Evolutionary conservation across 1,140 invertebrate species (phyloP).

Genomic region (Dreissena polymorpha): DNA sequence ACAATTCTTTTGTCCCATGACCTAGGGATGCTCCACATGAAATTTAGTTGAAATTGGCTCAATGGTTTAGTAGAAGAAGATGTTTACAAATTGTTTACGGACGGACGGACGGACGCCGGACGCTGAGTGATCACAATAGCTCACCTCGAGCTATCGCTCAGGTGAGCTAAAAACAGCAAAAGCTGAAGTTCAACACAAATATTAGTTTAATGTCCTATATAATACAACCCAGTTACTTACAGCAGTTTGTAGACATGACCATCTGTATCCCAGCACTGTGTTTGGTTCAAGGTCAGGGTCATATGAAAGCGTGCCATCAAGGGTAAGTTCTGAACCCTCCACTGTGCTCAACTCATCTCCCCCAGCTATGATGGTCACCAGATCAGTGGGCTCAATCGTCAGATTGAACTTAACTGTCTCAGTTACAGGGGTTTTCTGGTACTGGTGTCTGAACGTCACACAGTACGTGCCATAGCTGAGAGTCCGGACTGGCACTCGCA

Average conservation of each 20-base stretch:
- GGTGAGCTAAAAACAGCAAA: no score
- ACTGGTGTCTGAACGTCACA: conserved; percentile 61
- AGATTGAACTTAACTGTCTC: conserved; percentile 57
- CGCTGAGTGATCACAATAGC: no score
- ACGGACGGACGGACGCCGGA: no score
- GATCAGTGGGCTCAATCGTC: conserved; percentile 57
- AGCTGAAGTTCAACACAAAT: no score
- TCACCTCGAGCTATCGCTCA: no score
- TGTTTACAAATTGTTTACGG: no score
- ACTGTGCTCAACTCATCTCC: conserved; percentile 53
- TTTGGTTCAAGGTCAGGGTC: conserved; percentile 63
- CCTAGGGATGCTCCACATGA: no score
- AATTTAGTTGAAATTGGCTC: no score
- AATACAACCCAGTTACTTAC: conserved; percentile 25
- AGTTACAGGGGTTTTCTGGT: conserved; percentile 64
- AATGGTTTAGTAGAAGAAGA: no score
- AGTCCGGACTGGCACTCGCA: conserved; percentile 35
- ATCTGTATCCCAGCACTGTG: conserved; percentile 58
- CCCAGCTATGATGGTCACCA: conserved; percentile 66
- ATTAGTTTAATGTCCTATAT: no score
- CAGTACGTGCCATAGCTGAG: conserved; percentile 62
- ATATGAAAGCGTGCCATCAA: conserved; percentile 67
- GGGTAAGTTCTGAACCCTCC: conserved; percentile 20
- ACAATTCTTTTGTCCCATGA: no score
- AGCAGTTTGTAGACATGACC: conserved; percentile 62